Percentiles rank a stretch among this genome's conserved stretches.
These are phyloP conservation scores for Penaeus indicus DNA, from an alignment of 1,140 invertebrate genomes.

Conservation along the genomic window DNA sequence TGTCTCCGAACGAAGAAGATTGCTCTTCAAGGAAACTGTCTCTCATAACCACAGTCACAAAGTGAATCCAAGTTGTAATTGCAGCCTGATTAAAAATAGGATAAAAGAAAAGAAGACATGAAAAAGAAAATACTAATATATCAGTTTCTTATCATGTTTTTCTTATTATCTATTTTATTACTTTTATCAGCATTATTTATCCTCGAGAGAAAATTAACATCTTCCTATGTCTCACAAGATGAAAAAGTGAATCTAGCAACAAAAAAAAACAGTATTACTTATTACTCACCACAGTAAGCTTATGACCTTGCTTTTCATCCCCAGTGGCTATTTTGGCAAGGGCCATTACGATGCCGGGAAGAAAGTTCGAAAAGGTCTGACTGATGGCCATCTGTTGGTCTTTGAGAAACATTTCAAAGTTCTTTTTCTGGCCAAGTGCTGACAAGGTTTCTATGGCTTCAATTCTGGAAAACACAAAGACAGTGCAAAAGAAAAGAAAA, in stretches of 20 bases:
- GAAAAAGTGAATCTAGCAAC: too few species aligned
- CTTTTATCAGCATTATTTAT: too few species aligned
- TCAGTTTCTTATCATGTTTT: too few species aligned
- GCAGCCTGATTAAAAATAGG: not conserved
- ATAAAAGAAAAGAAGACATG: too few species aligned
- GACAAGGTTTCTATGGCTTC: conserved; percentile 29
- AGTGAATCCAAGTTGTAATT: conserved; percentile 32
- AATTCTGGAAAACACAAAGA: not conserved
- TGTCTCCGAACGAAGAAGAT: not conserved
- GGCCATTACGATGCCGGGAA: conserved; percentile 26
- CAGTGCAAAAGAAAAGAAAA: too few species aligned
- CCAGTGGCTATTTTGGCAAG: conserved; percentile 31
- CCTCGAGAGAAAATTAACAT: too few species aligned
- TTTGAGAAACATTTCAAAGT: not conserved
- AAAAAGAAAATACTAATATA: too few species aligned
- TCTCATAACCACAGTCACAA: conserved; percentile 31
- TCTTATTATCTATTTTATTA: too few species aligned
- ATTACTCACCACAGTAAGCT: conserved; percentile 27
- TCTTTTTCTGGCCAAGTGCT: conserved; percentile 26
- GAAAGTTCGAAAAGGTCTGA: conserved; percentile 26
- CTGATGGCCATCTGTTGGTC: not conserved
- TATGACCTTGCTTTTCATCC: conserved; percentile 45
- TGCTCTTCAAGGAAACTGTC: conserved; percentile 28
- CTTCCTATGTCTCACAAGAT: too few species aligned
- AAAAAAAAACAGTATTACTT: too few species aligned